A percentile compares a stretch with the other conserved stretches of the same genome.
phyloP scores from a whole-genome alignment of 2,113 vertebrate genomes.

The Calypte anna region DNA sequence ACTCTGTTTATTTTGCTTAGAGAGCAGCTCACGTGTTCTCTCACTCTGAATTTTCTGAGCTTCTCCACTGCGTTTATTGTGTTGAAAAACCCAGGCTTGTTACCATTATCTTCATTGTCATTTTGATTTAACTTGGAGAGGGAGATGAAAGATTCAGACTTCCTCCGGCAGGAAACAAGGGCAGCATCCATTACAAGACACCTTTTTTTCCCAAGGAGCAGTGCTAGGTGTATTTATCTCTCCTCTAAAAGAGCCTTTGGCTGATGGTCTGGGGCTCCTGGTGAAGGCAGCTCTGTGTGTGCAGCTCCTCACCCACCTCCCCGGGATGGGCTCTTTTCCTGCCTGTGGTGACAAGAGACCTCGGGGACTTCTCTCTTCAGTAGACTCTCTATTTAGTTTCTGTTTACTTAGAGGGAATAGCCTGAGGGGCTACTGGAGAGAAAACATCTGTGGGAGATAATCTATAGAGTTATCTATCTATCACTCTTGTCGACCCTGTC shows the following conservation, averaged over 20 bases:
- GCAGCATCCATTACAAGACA: background rate
- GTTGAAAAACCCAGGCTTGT: background rate
- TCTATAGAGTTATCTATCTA: slow-evolving; percentile 87
- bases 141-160: background rate
- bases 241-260: slow-evolving; percentile 48
- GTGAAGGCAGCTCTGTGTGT: background rate
- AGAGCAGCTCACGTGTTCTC: background rate
- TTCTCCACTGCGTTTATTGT: background rate
- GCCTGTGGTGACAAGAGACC: slow-evolving; percentile 57
- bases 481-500: slow-evolving; percentile 79
- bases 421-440: slow-evolving; percentile 78
- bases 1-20: slow-evolving; percentile 4
- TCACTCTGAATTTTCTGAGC: background rate
- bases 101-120: background rate
- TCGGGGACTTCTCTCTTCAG: slow-evolving; percentile 66
- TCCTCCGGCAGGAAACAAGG: background rate
- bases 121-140: background rate
- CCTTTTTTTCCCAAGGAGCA: background rate
- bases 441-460: slow-evolving; percentile 88
- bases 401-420: slow-evolving; percentile 88
- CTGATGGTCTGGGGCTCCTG: background rate
- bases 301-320: slow-evolving; percentile 11
- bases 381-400: slow-evolving; percentile 78
- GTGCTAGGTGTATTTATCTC: background rate
- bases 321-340: background rate